Conservation (phyloP, 2,113 vertebrate species). For the Pseudopodoces humilis region DNA sequence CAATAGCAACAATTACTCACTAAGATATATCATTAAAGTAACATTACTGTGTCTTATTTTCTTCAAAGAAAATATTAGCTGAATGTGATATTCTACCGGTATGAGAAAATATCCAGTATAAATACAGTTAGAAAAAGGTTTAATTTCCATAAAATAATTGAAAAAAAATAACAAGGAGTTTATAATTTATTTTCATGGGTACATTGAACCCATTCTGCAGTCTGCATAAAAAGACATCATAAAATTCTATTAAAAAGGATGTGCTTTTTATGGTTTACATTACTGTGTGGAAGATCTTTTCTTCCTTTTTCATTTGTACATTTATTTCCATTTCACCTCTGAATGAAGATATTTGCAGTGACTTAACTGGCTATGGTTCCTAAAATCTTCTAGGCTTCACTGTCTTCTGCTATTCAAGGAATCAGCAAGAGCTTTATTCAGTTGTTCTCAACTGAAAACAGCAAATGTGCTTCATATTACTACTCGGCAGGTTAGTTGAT, state of each 20-base stretch:
- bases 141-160: constrained; percentile 30
- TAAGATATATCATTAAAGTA: constrained; percentile 20
- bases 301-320: background rate
- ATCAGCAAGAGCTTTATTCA: background rate
- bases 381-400: background rate
- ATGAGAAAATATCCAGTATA: constrained; percentile 21
- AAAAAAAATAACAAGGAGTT: constrained; percentile 49
- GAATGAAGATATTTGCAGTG: background rate
- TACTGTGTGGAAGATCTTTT: background rate
- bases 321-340: background rate
- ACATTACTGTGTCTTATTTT: background rate
- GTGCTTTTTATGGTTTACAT: constrained; percentile 16
- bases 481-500: background rate
- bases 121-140: constrained; percentile 12
- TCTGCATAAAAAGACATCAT: constrained; percentile 17
- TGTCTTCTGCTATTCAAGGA: background rate
- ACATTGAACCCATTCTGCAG: constrained; percentile 14
- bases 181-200: constrained; percentile 44
- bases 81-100: constrained; percentile 5
- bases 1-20: background rate
- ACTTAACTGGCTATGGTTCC: background rate
- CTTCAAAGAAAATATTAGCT: constrained; percentile 13
- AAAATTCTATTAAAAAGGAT: constrained; percentile 46
- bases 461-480: background rate
- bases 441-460: background rate